Evolutionary conservation across 2,888 invertebrate species (phyloP).

Genomic region (Bombylius major): DNA sequence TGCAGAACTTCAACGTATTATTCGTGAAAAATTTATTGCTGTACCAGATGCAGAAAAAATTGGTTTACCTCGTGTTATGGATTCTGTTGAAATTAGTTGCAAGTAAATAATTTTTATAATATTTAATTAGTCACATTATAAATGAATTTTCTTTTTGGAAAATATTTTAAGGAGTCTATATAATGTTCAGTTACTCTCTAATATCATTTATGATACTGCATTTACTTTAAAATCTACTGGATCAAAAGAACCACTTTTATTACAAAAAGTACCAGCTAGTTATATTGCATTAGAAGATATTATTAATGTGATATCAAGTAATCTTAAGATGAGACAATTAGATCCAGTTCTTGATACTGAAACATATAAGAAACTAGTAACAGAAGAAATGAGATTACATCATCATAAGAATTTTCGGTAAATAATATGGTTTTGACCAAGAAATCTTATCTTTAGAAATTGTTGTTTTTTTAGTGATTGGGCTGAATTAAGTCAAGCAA

Average conservation of each 20-base stretch:
- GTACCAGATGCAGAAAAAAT: constrained; percentile 93
- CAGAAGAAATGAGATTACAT: constrained; percentile 35
- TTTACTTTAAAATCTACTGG: constrained; percentile 83
- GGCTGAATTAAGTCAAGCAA: constrained; percentile 87
- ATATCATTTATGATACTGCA: constrained; percentile 86
- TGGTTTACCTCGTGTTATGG: constrained; percentile 84
- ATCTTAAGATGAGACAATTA: constrained; percentile 50
- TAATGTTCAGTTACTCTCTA: constrained; percentile 79
- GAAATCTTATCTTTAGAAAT: neutral
- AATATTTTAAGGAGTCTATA: constrained; percentile 59
- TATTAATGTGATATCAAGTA: constrained; percentile 66
- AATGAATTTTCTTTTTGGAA: neutral
- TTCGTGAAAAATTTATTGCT: constrained; percentile 77
- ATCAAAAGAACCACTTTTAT: constrained; percentile 77
- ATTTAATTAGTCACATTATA: neutral
- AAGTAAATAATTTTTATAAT: constrained; percentile 18
- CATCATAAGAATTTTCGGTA: constrained; percentile 33
- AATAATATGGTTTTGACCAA: neutral
- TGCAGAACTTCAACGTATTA: constrained; percentile 77
- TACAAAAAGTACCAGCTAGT: constrained; percentile 91
- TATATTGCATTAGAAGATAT: constrained; percentile 92
- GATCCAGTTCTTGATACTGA: constrained; percentile 79
- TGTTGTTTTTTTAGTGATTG: constrained; percentile 48
- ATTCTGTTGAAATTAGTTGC: constrained; percentile 80
- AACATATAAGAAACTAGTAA: constrained; percentile 46